A percentile compares a stretch with the other conserved stretches of the same genome.
These are phyloP conservation scores for Leucophenga varia DNA, from an alignment of 1,140 invertebrate genomes.

Conservation along the genomic window DNA sequence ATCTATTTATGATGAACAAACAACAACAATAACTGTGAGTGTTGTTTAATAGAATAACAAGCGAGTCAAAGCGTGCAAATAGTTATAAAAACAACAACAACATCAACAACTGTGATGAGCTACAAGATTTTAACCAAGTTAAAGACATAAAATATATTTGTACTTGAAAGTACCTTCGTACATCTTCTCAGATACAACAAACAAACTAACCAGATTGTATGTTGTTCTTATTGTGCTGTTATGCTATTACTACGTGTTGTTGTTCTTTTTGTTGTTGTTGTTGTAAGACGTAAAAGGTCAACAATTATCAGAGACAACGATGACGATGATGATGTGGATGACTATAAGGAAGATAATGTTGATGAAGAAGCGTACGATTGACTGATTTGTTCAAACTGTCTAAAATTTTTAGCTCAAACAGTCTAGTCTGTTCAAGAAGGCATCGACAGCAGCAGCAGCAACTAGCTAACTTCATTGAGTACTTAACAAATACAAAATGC, in stretches of 20 bases:
- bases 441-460: too few relatives aligned
- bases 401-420: slow-evolving; percentile 51
- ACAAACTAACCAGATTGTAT: slow-evolving; percentile 25
- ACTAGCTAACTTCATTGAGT: too few relatives aligned
- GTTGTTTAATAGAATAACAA: neutral
- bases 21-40: slow-evolving; percentile 4
- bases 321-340: neutral
- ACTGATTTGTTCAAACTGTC: slow-evolving; percentile 50
- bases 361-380: slow-evolving; percentile 1
- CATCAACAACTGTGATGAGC: too few relatives aligned
- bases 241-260: too few relatives aligned
- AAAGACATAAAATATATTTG: too few relatives aligned
- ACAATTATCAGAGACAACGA: slow-evolving; percentile 30
- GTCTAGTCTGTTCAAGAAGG: slow-evolving; percentile 39
- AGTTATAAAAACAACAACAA: slow-evolving; percentile 52
- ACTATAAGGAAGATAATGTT: neutral
- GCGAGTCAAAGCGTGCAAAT: slow-evolving; percentile 38
- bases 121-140: too few relatives aligned
- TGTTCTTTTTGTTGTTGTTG: neutral
- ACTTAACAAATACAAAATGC: too few relatives aligned
- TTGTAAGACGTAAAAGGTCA: slow-evolving; percentile 49
- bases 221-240: too few relatives aligned
- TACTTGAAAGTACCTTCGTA: too few relatives aligned
- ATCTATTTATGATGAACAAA: slow-evolving; percentile 52
- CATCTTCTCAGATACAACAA: too few relatives aligned